Base-by-base conservation (phyloP, 2,797 vertebrate species). In the Tokudaia tokunoshimensis region DNA sequence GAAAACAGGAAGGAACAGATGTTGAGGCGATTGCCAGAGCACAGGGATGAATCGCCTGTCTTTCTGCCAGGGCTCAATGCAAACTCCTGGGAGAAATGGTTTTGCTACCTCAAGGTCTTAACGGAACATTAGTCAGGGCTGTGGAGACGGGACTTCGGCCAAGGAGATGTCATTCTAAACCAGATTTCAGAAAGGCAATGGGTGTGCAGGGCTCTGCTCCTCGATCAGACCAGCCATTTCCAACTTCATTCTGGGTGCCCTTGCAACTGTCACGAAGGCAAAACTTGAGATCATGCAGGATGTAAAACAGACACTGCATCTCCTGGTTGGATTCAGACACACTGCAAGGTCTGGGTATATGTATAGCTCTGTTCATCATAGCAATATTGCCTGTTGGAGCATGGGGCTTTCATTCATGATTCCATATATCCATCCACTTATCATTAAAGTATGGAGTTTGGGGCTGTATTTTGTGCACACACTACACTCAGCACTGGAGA, bases 91-190 rank as follows among this genome's bases (percentile, higher is more conserved):
- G 93, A 96, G 84, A 95, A 96, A 96, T 31, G 81, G 67, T 96
- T 96, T 90, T 0, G 1, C 91, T 92, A 61, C 95, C 93, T 96
- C 91, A 37, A 96, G 95, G 94, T 92, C 94, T 97, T 96, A 96
- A 96, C 14, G 50, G 91, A 97, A 95, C 89, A 96, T 96, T 94
- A 96, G 95, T 96, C 97, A 96, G 95, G 94, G 82, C 67, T 80
- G 55, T 82, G 72, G 80, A 81, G 80, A 93, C n/a, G 65, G 93
- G 94, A 88, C 10, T 89, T 94, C 67, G 95, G 97, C 92, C 94
- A 97, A 97, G 81, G 86, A 95, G 91, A 91, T 3, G 12, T 94
- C 94, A 90, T 72, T 70, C 26, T 81, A 79, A 92, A 88, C 31
- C 52, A 94, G 65, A 89, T 96, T 96, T 96, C 92, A 88, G 86